phyloP scores from a whole-genome alignment of 2,888 invertebrate genomes.

The Parasteatoda lunata region DNA sequence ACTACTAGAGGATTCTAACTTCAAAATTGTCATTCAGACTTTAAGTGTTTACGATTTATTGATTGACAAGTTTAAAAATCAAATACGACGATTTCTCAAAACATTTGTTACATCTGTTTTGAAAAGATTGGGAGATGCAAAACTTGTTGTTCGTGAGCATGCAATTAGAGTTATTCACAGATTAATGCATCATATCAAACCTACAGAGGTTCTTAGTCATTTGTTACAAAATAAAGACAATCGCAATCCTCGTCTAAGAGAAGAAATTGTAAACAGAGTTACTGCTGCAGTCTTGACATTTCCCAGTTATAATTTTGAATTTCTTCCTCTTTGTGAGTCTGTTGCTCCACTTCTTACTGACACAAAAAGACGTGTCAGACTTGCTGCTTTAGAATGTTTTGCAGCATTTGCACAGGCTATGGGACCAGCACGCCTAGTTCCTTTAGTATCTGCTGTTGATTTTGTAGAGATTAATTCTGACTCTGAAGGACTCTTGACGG shows the following conservation, averaged over 20 bases:
- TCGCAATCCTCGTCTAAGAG: conserved; percentile 79
- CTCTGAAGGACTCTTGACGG: conserved; percentile 77
- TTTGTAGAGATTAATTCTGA: conserved; percentile 74
- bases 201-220: conserved; percentile 77
- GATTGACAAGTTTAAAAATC: conserved; percentile 75
- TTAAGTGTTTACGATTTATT: conserved; percentile 76
- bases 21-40: conserved; percentile 76
- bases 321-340: conserved; percentile 75
- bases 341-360: conserved; percentile 77
- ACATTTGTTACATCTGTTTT: conserved; percentile 75
- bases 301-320: conserved; percentile 84
- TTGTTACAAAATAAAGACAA: conserved; percentile 76
- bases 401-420: conserved; percentile 85
- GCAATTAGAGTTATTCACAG: conserved; percentile 76
- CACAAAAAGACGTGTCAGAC: conserved; percentile 84
- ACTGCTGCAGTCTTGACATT: conserved; percentile 86
- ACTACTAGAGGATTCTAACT: conserved; percentile 80
- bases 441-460: conserved; percentile 77
- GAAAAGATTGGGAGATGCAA: conserved; percentile 76
- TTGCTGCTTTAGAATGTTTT: conserved; percentile 85
- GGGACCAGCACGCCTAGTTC: conserved; percentile 77
- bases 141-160: conserved; percentile 76
- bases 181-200: conserved; percentile 77
- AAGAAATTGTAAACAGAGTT: conserved; percentile 84
- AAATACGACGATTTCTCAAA: conserved; percentile 76